These are phyloP conservation scores for Heliangelus exortis DNA, from an alignment of 2,797 vertebrate genomes.

Conservation along the genomic window DNA sequence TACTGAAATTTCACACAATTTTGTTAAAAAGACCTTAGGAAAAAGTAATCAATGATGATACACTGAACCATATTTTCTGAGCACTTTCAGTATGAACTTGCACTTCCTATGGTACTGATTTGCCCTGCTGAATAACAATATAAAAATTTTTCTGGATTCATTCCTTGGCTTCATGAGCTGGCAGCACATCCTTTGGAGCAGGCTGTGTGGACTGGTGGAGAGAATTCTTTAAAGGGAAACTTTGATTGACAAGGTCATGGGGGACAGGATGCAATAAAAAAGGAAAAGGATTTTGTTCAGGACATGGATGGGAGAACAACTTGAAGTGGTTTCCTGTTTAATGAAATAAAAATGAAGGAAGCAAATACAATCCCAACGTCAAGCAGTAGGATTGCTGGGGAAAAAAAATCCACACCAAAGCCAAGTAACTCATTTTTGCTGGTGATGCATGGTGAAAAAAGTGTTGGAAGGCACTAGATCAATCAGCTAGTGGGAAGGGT, in stretches of 20 bases:
- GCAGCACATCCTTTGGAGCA: not conserved
- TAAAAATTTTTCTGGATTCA: not conserved
- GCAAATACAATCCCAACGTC: not conserved
- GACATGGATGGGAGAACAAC: conserved; percentile 9
- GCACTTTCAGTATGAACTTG: not conserved
- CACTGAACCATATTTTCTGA: not conserved
- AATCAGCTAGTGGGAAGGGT: not conserved
- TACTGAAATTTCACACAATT: not conserved
- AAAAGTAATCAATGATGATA: not conserved
- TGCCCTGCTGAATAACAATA: not conserved
- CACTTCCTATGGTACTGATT: not conserved
- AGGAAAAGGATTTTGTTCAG: conserved; percentile 36
- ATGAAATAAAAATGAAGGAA: conserved; percentile 13
- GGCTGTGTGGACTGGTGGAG: not conserved
- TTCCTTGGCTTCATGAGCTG: not conserved
- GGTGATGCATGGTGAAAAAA: not conserved
- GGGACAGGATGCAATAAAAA: conserved; percentile 44
- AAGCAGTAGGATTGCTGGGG: not conserved
- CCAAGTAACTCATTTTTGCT: not conserved
- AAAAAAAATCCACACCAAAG: not conserved
- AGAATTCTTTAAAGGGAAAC: not conserved
- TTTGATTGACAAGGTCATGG: conserved; percentile 14
- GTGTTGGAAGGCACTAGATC: not conserved
- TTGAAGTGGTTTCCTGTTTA: not conserved
- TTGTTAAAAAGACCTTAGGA: rapidly evolving